Base-by-base conservation (phyloP, 2,113 vertebrate species). In the Notothenia coriiceps region DNA sequence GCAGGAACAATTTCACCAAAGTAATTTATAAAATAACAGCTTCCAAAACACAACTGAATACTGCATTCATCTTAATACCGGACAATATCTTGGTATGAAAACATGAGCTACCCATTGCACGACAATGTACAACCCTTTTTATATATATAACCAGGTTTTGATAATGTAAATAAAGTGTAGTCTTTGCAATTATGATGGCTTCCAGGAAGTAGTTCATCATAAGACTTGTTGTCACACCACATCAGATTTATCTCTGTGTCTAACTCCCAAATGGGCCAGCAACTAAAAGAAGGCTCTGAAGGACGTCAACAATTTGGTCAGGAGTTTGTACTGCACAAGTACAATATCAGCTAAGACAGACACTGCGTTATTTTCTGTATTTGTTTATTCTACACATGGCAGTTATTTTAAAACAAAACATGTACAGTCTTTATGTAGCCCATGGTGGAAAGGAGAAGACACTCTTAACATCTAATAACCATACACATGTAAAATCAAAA, bases 11-110 rank as follows among this genome's bases (percentile, higher is more conserved):
- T 72, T 61, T 82, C 77, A 64, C 43, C 56, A 72, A 74, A 82
- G 80, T 71, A 60, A 70, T 83, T 85, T 67, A 46, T 70, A 25
- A 83, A 77, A 78, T 85, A 79, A 87, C 85, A 74, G 84, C 80
- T 89, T 88, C 87, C 35, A 54, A 50, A 78, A 84, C 51, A 72
- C 40, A 4, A 44, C 70, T 70, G 77, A 70, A 63, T 65, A 64
- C 61, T 60, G 79, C 47, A 60, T 65, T 79, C 47, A 17, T 68
- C 10, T 68, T 57, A 60, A 73, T 20, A 61, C 22, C 5, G 10
- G 61, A 61, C 17, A 29, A 81, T 78, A 67, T 72, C 75, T 88
- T 51, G 63, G 60, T 77, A 64, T 70, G 67, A 75, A 85, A 83
- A 73, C 55, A 81, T 1, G 8, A 70, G 49, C 52, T 51, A 49